Conservation (phyloP, 2,113 vertebrate genomes). For the Columba janthina region DNA sequence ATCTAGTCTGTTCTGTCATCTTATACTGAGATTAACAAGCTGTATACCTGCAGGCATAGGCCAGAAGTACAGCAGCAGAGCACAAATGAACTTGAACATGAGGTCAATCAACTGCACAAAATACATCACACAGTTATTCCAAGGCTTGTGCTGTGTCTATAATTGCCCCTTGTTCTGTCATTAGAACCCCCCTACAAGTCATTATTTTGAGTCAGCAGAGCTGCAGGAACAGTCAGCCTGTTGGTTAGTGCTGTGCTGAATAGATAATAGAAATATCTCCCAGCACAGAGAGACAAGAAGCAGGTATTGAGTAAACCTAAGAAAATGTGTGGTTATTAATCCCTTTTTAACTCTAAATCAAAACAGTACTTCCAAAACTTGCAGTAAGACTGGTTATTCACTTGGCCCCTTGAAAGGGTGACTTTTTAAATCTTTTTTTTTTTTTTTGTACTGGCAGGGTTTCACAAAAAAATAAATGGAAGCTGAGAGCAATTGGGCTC, state of each 20-base stretch:
- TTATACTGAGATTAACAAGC: slow-evolving; percentile 77
- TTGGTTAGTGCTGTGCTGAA: slow-evolving; percentile 62
- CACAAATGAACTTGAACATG: slow-evolving; percentile 74
- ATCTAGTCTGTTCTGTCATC: slow-evolving; percentile 71
- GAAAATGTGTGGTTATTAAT: slow-evolving; percentile 45
- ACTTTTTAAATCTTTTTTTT: not conserved
- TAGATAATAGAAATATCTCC: slow-evolving; percentile 70
- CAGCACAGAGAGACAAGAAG: slow-evolving; percentile 39
- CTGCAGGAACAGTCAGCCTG: slow-evolving; percentile 72
- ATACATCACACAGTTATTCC: slow-evolving; percentile 73
- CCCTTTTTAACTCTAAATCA: slow-evolving; percentile 45
- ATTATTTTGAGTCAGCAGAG: slow-evolving; percentile 80
- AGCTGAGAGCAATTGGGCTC: not conserved
- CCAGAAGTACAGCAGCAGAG: slow-evolving; percentile 58
- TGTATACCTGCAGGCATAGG: slow-evolving; percentile 66
- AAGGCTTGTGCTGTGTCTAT: slow-evolving; percentile 72
- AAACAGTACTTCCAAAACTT: slow-evolving; percentile 40
- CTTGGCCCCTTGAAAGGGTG: not conserved
- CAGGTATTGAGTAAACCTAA: slow-evolving; percentile 64
- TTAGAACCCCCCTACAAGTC: slow-evolving; percentile 76
- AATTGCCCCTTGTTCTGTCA: slow-evolving; percentile 82
- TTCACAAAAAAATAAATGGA: not conserved
- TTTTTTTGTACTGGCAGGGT: not conserved
- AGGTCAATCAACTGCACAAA: slow-evolving; percentile 78
- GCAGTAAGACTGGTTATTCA: slow-evolving; percentile 15